Percentiles rank a stretch among this genome's conserved stretches.
phyloP scores from a whole-genome alignment of 1,140 invertebrate species.

The Drosophila sechellia region DNA sequence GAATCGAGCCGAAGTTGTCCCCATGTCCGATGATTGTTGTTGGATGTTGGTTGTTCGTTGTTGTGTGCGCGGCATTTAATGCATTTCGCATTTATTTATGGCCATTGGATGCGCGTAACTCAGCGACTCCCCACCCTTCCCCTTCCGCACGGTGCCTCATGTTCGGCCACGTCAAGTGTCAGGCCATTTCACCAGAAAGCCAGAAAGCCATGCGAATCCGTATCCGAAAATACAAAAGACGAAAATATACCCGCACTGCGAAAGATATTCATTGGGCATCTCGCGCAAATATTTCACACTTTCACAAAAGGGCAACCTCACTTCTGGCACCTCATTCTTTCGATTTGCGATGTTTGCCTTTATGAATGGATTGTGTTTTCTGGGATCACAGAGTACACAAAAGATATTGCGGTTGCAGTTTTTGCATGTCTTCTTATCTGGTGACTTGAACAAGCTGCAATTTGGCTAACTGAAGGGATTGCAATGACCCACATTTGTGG shows the following conservation, averaged over 20 bases:
- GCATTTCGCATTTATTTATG: slow-evolving; percentile 82
- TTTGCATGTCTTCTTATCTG: slow-evolving; percentile 29
- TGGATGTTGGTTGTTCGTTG: slow-evolving; percentile 13
- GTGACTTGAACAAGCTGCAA: slow-evolving; percentile 34
- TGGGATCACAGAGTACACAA: slow-evolving; percentile 17
- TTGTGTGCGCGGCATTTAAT: slow-evolving; percentile 63
- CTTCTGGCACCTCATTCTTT: slow-evolving; percentile 1
- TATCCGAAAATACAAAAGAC: slow-evolving; percentile 27
- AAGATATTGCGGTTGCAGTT: slow-evolving; percentile 24
- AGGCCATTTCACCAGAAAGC: slow-evolving; percentile 65
- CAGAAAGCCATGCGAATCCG: slow-evolving; percentile 31
- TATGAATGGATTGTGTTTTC: slow-evolving; percentile 42
- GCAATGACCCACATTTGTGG: slow-evolving; percentile 22
- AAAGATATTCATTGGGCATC: slow-evolving; percentile 61
- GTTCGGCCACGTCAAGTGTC: slow-evolving; percentile 79
- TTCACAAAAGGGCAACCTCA: slow-evolving; percentile 56
- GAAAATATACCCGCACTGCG: slow-evolving; percentile 25
- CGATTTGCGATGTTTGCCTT: slow-evolving; percentile 8
- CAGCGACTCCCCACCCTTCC: slow-evolving; percentile 43
- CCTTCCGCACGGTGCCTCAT: slow-evolving; percentile 34
- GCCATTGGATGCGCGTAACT: slow-evolving; percentile 75
- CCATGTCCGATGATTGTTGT: slow-evolving; percentile 11
- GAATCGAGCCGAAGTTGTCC: slow-evolving; percentile 34
- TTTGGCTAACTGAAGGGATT: slow-evolving; percentile 27
- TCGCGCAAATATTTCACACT: slow-evolving; percentile 75